Conservation (phyloP, 2,113 vertebrate genomes). For the Aegithalos caudatus region DNA sequence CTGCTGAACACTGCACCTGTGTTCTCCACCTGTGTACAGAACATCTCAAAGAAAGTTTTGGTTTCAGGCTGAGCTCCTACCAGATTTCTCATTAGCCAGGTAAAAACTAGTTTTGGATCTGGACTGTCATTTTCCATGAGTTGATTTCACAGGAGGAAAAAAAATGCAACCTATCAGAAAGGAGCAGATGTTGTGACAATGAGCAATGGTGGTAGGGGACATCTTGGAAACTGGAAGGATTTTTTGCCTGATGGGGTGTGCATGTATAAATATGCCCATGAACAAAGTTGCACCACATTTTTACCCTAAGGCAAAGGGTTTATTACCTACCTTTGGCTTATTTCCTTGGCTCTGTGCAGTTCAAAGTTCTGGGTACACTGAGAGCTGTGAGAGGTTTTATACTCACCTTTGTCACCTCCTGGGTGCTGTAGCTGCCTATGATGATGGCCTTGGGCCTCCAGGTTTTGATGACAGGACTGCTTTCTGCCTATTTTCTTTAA, state of each 20-base stretch:
- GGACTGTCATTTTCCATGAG: not conserved
- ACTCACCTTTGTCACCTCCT: not conserved
- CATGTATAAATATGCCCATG: not conserved
- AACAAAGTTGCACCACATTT: not conserved
- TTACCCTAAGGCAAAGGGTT: not conserved
- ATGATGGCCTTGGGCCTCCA: not conserved
- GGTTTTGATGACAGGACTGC: not conserved
- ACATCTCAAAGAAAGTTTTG: not conserved
- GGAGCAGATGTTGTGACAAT: not conserved
- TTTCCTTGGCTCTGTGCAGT: not conserved
- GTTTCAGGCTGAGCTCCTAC: not conserved
- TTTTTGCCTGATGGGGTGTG: accelerated
- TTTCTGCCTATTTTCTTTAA: not conserved
- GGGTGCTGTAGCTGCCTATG: not conserved
- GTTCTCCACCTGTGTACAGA: not conserved
- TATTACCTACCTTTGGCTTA: not conserved
- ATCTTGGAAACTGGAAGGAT: not conserved
- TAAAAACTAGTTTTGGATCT: not conserved
- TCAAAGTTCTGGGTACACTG: not conserved
- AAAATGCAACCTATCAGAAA: not conserved
- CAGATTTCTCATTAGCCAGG: not conserved
- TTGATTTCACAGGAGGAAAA: not conserved
- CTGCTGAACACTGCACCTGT: not conserved
- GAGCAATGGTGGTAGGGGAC: not conserved
- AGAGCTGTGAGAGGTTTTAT: not conserved